Conservation (phyloP, 2,888 invertebrate genomes). For the Phortica magna region DNA sequence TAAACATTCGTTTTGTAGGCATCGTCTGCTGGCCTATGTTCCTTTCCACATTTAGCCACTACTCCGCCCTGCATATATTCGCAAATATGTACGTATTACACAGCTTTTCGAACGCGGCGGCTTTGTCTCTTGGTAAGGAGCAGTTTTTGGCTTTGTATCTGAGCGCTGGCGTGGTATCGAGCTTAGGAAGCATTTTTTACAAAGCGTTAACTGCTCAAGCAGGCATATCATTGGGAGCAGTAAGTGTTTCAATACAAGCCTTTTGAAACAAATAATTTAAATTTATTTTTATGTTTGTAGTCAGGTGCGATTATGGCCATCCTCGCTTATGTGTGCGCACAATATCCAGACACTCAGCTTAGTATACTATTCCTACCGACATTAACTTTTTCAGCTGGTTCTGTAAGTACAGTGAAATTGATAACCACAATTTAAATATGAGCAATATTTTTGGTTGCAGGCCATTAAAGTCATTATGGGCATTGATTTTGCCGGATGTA, state of each 20-base stretch:
- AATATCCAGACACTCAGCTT: slow-evolving; percentile 92
- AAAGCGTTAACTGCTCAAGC: slow-evolving; percentile 85
- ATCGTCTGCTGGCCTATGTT: slow-evolving; percentile 92
- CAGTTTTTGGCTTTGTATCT: slow-evolving; percentile 95
- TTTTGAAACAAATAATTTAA: neutral
- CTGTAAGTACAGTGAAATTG: slow-evolving; percentile 80
- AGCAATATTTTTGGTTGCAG: slow-evolving; percentile 78
- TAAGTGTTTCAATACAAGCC: slow-evolving; percentile 79
- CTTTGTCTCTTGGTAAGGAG: slow-evolving; percentile 89
- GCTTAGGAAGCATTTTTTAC: slow-evolving; percentile 89
- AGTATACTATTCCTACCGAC: slow-evolving; percentile 94
- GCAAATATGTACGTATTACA: slow-evolving; percentile 98
- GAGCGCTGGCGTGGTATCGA: slow-evolving; percentile 91
- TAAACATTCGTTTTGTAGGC: slow-evolving; percentile 78
- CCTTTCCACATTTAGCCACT: slow-evolving; percentile 96
- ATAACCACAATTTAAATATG: neutral
- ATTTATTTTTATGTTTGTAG: slow-evolving; percentile 78
- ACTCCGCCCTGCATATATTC: slow-evolving; percentile 89
- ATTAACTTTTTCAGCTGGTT: slow-evolving; percentile 91
- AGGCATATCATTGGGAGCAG: slow-evolving; percentile 94
- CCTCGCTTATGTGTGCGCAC: slow-evolving; percentile 90
- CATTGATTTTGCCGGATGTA: slow-evolving; percentile 89
- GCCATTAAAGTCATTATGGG: slow-evolving; percentile 92
- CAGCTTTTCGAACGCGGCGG: slow-evolving; percentile 84
- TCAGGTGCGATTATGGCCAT: slow-evolving; percentile 97